Percentiles rank a stretch among this genome's conserved stretches.
Conservation (phyloP, 2,797 vertebrate genomes). For the Hypotaenidia philippensis region DNA sequence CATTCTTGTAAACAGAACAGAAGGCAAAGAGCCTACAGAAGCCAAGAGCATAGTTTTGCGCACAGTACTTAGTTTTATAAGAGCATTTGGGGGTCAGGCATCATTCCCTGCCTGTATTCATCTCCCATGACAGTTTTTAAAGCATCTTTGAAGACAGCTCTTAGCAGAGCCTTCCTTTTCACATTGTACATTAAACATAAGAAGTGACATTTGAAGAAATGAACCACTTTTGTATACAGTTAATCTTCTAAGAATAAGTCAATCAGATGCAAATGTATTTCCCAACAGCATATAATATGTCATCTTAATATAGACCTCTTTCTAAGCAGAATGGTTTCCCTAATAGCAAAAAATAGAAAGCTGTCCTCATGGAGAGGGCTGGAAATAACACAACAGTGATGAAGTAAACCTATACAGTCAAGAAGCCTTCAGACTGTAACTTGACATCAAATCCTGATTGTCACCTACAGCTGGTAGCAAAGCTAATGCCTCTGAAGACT, state of each 20-base stretch:
- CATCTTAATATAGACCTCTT: slow-evolving; percentile 12
- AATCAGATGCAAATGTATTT: slow-evolving; percentile 27
- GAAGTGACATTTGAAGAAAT: slow-evolving; percentile 29
- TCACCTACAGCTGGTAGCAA: neutral
- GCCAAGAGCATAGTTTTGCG: neutral
- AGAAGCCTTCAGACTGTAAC: neutral
- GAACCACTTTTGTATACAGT: neutral
- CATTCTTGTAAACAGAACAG: neutral
- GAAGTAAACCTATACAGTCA: neutral
- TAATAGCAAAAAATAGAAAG: slow-evolving; percentile 11
- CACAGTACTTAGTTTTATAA: neutral
- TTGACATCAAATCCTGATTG: neutral
- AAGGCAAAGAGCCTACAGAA: neutral
- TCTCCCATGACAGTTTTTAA: neutral
- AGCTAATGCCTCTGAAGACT: neutral
- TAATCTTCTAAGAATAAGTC: slow-evolving; percentile 15
- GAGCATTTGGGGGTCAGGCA: neutral
- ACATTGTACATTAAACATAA: neutral
- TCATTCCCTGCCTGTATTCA: neutral
- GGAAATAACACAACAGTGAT: neutral
- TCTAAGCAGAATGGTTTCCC: neutral
- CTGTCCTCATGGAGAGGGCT: neutral
- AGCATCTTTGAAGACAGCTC: neutral
- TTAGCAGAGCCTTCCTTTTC: neutral
- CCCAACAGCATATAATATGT: neutral